Evolutionary conservation across 1,140 invertebrate species (phyloP).

Genomic region (Drosophila sproati): DNA sequence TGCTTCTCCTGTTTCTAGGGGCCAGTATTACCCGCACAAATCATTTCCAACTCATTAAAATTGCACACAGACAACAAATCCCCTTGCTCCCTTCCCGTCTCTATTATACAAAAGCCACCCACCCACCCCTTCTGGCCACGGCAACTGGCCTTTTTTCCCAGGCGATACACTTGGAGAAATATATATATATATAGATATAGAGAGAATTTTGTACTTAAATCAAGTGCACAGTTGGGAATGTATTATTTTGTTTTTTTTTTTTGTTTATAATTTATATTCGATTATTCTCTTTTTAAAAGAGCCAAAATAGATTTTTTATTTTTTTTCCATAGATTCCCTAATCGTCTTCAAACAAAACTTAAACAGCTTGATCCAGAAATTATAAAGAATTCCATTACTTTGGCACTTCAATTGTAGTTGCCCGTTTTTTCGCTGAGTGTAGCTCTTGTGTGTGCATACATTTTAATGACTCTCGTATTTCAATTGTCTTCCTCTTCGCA

Average conservation of each 20-base stretch:
- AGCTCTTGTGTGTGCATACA: constrained; percentile 49
- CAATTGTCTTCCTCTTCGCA: constrained; percentile 63
- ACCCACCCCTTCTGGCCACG: neutral
- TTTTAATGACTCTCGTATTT: constrained; percentile 79
- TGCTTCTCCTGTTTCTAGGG: constrained; percentile 12
- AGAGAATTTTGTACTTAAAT: neutral
- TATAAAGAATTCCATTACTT: constrained; percentile 5
- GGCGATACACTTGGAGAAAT: neutral
- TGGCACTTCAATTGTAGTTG: no score
- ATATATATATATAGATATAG: neutral
- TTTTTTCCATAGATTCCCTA: no score
- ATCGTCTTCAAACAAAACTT: no score
- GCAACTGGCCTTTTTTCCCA: constrained; percentile 8
- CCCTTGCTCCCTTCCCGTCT: neutral
- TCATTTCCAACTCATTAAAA: constrained; percentile 83
- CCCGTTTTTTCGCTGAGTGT: neutral
- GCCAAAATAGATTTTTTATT: no score
- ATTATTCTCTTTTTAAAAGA: no score
- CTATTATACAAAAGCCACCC: constrained; percentile 17
- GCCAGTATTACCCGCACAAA: constrained; percentile 66
- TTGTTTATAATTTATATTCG: no score
- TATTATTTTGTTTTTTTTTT: no score
- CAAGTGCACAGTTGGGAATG: no score
- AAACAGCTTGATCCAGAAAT: no score
- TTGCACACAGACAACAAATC: constrained; percentile 58